Base-by-base conservation (phyloP, 2,888 invertebrate genomes). In the Nomada goodeniana region DNA sequence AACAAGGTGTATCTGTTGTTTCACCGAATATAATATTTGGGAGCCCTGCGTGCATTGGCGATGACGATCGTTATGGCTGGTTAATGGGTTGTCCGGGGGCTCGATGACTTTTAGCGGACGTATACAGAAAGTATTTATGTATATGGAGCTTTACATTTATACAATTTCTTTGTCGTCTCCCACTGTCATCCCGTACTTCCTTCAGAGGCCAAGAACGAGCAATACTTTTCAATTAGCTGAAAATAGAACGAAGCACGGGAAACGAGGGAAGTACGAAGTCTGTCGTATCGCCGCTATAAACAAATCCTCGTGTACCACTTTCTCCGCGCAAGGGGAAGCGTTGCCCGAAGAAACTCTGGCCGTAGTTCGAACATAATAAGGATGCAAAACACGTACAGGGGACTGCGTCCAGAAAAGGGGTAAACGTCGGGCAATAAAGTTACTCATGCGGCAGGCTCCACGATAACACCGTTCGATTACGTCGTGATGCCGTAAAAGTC, bases 401-500 rank as follows among this genome's bases (percentile, higher is more conserved):
- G n/a, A 29, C 9, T n/a, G 9, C 1, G 20, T 20, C 2, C n/a
- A 64, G 50, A 69, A 36, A 23, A 18, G 26, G 9, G 26, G 50
- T 11, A 60, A 70, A 63, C 53, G 20, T 9, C n/a, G 60, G n/a
- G 72, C n/a, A 64, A 80, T 80, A 73, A 80, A 80, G 83, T 76
- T 80, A 80, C 74, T 74, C 84, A 57, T 64, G 83, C 79, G 83
- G 74, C 74, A 68, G 70, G 7, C 18, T 4, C 9, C 67, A 64
- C 73, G 86, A 86, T 86, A 86, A 83, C 77, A 78, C 57, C 64
- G 76, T 83, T 84, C 83, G 86, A 83, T 86, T 76, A 67, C 69
- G 80, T 57, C 65, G 68, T 71, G 74, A 76, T 71, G 57, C 64
- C 78, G 73, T 84, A 85, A 85, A 85, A 72, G 82, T 78, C 75